Percentiles rank a stretch among this genome's conserved stretches.
These are phyloP conservation scores for Choristoneura rosaceana DNA, from an alignment of 2,888 invertebrate species.

Conservation along the genomic window DNA sequence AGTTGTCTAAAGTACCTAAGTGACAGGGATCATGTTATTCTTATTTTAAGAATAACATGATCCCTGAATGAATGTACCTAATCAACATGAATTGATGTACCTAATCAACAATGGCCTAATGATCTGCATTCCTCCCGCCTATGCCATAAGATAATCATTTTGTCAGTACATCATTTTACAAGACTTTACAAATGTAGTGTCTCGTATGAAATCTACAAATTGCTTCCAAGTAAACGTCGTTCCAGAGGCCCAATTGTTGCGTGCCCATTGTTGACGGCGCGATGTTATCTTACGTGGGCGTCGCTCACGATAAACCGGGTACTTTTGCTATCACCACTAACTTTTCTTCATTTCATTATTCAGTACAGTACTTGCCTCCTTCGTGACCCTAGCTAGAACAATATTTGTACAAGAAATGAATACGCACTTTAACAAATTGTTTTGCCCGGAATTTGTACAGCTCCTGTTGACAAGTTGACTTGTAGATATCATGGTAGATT, in stretches of 20 bases:
- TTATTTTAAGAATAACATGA: neutral
- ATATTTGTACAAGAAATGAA: conserved; percentile 65
- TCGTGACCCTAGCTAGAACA: conserved; percentile 60
- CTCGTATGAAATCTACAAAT: conserved; percentile 55
- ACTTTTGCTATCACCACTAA: conserved; percentile 48
- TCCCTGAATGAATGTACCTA: no score
- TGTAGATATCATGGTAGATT: conserved; percentile 62
- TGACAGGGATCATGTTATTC: neutral
- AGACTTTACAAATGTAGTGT: conserved; percentile 49
- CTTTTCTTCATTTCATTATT: conserved; percentile 34
- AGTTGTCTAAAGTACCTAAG: neutral
- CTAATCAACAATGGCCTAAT: conserved; percentile 33
- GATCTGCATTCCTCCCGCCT: conserved; percentile 40
- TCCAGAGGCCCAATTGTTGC: conserved; percentile 64
- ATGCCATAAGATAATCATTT: conserved; percentile 36
- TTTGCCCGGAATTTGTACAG: conserved; percentile 55
- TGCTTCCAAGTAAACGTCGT: conserved; percentile 60
- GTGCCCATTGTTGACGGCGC: conserved; percentile 62
- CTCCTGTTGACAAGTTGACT: conserved; percentile 58
- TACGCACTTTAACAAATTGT: conserved; percentile 61
- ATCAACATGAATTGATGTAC: no score
- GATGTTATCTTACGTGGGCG: conserved; percentile 75
- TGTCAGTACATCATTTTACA: conserved; percentile 43
- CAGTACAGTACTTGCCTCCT: conserved; percentile 50
- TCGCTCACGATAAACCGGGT: conserved; percentile 67